These are phyloP conservation scores for Fistularia commersonii DNA, from an alignment of 2,797 vertebrate species.

Conservation along the genomic window DNA sequence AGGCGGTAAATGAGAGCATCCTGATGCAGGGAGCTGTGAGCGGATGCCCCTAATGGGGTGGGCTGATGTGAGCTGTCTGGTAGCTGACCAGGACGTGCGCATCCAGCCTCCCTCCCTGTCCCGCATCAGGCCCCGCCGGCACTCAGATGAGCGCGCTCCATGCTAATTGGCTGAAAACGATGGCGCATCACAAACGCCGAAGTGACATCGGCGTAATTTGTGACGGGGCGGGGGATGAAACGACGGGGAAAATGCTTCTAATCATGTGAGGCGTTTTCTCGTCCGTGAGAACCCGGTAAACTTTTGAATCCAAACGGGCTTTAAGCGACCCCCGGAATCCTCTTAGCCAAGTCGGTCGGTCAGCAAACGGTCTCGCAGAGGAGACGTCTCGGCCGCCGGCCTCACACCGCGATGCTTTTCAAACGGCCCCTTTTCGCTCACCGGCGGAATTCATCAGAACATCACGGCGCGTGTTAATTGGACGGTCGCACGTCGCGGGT, in stretches of 20 bases:
- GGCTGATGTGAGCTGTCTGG: constrained; percentile 63
- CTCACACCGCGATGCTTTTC: too few relatives aligned
- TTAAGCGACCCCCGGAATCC: constrained; percentile 25
- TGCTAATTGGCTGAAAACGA: constrained; percentile 69
- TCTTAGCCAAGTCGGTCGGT: constrained; percentile 21
- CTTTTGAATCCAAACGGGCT: constrained; percentile 14
- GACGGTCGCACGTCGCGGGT: constrained; percentile 42
- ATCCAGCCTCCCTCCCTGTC: constrained; percentile 32
- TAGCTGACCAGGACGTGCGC: constrained; percentile 53
- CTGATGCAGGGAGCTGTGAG: constrained; percentile 64
- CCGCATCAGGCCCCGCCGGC: constrained; percentile 51
- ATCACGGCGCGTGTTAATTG: constrained; percentile 45
- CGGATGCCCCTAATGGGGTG: constrained; percentile 67
- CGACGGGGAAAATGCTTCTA: constrained; percentile 59
- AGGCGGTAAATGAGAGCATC: constrained; percentile 74
- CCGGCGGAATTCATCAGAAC: constrained; percentile 28
- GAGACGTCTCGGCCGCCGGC: not conserved
- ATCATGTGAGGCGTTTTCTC: constrained; percentile 50
- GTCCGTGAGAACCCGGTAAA: constrained; percentile 34
- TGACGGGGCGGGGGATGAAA: constrained; percentile 42
- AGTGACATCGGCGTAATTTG: constrained; percentile 57
- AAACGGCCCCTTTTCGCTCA: too few relatives aligned
- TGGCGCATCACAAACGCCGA: constrained; percentile 61
- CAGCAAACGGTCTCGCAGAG: constrained; percentile 10
- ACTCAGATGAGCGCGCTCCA: constrained; percentile 28